Conservation (phyloP, 2,113 vertebrate species). For the Esox niger region DNA sequence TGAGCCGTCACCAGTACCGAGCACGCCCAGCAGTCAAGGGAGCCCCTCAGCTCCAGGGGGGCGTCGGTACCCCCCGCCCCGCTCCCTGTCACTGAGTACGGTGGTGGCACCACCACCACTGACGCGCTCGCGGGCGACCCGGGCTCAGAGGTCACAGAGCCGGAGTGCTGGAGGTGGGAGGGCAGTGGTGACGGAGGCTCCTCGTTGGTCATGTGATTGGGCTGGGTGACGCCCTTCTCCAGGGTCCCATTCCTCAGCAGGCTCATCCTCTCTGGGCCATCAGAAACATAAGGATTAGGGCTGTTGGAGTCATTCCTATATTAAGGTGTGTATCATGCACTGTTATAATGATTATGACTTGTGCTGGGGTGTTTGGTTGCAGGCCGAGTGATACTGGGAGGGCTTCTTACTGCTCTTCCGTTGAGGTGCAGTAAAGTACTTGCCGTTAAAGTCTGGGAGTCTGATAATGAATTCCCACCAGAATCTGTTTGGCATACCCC, state of each 20-base stretch:
- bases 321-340: not conserved
- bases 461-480: not conserved
- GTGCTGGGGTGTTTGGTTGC: not conserved
- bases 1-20: slow-evolving; percentile 86
- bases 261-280: slow-evolving; percentile 60
- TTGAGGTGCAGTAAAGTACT: not conserved
- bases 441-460: not conserved
- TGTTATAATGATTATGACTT: not conserved
- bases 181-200: slow-evolving; percentile 16
- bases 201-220: slow-evolving; percentile 37
- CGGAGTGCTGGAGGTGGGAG: slow-evolving; percentile 36
- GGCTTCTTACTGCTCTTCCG: not conserved
- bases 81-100: slow-evolving; percentile 63
- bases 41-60: slow-evolving; percentile 75
- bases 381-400: not conserved
- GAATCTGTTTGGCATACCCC: not conserved
- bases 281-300: not conserved
- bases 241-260: slow-evolving; percentile 67
- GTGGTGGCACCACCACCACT: slow-evolving; percentile 71
- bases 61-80: slow-evolving; percentile 33
- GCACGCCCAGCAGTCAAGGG: slow-evolving; percentile 90
- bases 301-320: not conserved
- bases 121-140: slow-evolving; percentile 51
- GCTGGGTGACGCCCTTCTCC: slow-evolving; percentile 59
- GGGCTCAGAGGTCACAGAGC: slow-evolving; percentile 18